These are phyloP conservation scores for Anoplopoma fimbria DNA, from an alignment of 2,113 vertebrate genomes.

Conservation along the genomic window DNA sequence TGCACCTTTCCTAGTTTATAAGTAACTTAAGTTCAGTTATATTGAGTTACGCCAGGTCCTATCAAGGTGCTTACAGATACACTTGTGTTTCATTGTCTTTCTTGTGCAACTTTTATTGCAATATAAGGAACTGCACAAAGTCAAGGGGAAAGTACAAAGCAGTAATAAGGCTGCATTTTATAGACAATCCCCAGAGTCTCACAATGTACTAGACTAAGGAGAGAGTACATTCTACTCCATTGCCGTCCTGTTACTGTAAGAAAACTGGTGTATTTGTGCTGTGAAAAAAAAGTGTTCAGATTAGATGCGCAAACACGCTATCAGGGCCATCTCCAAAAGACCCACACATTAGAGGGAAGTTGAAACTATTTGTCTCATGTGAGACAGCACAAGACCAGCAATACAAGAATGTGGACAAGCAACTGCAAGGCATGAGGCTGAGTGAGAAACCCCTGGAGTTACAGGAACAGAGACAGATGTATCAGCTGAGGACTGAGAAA, in stretches of 20 bases:
- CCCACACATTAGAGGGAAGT: not conserved
- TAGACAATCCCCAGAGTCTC: not conserved
- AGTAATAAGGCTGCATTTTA: constrained; percentile 1
- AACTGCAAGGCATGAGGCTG: not conserved
- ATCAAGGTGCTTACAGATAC: not conserved
- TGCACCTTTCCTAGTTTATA: not conserved
- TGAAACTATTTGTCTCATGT: constrained; percentile 26
- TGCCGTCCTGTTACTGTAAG: not conserved
- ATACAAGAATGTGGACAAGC: constrained; percentile 9
- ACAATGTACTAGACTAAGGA: not conserved
- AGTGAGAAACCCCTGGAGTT: not conserved
- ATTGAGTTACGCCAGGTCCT: not conserved
- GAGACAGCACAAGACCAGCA: not conserved
- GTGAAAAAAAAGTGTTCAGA: not conserved
- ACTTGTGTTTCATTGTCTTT: constrained; percentile 6
- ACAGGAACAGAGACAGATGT: not conserved
- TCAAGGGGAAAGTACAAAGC: not conserved
- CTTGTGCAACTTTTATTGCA: not conserved
- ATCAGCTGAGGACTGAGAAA: constrained; percentile 15
- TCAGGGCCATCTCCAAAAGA: not conserved
- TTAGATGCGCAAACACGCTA: not conserved
- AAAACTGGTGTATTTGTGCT: not conserved
- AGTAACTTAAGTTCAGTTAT: constrained; percentile 7
- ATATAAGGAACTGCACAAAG: constrained; percentile 17
- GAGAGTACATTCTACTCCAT: constrained; percentile 9